Conservation (phyloP, 2,113 vertebrate genomes). For the Oceanodroma tethys region DNA sequence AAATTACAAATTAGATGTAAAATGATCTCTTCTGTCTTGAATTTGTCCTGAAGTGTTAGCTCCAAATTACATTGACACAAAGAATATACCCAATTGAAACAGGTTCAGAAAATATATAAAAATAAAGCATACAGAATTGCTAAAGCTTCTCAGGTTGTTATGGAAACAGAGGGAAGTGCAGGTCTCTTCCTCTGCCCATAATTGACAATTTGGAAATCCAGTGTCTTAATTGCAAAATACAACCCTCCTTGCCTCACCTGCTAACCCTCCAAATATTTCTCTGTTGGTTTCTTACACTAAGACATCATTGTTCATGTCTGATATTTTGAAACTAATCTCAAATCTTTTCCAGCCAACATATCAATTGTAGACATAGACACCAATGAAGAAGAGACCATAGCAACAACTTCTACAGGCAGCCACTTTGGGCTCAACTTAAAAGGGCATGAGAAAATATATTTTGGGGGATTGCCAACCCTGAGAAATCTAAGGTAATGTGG, state of each 20-base stretch:
- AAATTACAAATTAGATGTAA: not conserved
- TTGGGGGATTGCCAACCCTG: slow-evolving; percentile 89
- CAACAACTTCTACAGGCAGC: slow-evolving; percentile 80
- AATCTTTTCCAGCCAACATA: slow-evolving; percentile 81
- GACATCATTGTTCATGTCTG: not conserved
- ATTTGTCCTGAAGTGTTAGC: not conserved
- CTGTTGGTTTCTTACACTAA: not conserved
- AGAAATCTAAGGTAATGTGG: slow-evolving; percentile 87
- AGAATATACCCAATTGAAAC: not conserved
- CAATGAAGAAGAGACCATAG: slow-evolving; percentile 82
- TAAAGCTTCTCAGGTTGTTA: slow-evolving; percentile 28
- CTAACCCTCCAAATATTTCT: not conserved
- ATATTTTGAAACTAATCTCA: not conserved
- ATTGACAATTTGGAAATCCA: not conserved
- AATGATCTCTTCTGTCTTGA: not conserved
- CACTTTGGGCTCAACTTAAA: slow-evolving; percentile 92
- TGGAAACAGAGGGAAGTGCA: not conserved
- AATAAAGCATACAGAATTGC: not conserved
- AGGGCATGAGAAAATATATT: slow-evolving; percentile 91
- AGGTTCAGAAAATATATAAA: not conserved
- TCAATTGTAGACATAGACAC: slow-evolving; percentile 86
- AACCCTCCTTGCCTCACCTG: not conserved
- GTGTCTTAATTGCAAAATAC: not conserved
- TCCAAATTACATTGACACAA: not conserved
- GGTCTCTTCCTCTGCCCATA: not conserved